Evolutionary conservation across 1,140 invertebrate species (phyloP).

Genomic region (Drosophila miranda): DNA sequence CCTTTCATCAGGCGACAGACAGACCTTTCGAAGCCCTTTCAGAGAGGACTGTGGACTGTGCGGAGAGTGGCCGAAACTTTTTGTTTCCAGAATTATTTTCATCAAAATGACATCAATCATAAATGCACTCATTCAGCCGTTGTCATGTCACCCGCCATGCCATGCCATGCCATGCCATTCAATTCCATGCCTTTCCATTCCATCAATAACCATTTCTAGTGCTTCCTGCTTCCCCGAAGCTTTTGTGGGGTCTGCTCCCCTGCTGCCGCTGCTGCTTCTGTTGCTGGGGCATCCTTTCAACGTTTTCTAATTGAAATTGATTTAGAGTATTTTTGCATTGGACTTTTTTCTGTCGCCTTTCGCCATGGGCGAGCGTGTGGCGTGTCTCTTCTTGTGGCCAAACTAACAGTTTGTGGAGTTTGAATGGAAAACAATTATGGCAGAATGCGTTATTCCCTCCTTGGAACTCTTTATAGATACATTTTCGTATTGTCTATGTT

Average conservation of each 20-base stretch:
- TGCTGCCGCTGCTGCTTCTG: slow-evolving; percentile 16
- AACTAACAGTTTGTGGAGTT: slow-evolving; percentile 19
- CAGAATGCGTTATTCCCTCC: too few relatives aligned
- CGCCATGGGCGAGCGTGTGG: not conserved
- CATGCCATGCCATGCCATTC: slow-evolving; percentile 45
- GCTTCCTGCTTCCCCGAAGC: slow-evolving; percentile 43
- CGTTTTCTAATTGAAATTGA: slow-evolving; percentile 77
- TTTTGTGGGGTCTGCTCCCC: not conserved
- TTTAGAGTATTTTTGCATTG: slow-evolving; percentile 65
- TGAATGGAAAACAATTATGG: slow-evolving; percentile 3
- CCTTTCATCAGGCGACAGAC: slow-evolving; percentile 22
- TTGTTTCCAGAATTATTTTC: slow-evolving; percentile 57
- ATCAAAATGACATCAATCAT: slow-evolving; percentile 79
- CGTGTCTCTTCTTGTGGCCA: slow-evolving; percentile 12
- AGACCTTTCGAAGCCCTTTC: not conserved
- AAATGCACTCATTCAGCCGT: slow-evolving; percentile 70
- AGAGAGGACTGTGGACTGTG: not conserved
- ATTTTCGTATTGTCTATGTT: too few relatives aligned
- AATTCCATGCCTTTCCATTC: slow-evolving; percentile 42
- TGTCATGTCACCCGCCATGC: slow-evolving; percentile 32
- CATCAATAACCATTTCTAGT: slow-evolving; percentile 66
- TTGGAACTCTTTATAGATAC: too few relatives aligned
- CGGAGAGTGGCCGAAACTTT: slow-evolving; percentile 44
- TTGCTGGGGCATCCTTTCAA: slow-evolving; percentile 59
- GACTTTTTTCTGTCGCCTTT: slow-evolving; percentile 7